A percentile compares a stretch with the other conserved stretches of the same genome.
These are phyloP conservation scores for Petrocephalus schoutedeni DNA, from an alignment of 2,797 vertebrate species.

Conservation along the genomic window DNA sequence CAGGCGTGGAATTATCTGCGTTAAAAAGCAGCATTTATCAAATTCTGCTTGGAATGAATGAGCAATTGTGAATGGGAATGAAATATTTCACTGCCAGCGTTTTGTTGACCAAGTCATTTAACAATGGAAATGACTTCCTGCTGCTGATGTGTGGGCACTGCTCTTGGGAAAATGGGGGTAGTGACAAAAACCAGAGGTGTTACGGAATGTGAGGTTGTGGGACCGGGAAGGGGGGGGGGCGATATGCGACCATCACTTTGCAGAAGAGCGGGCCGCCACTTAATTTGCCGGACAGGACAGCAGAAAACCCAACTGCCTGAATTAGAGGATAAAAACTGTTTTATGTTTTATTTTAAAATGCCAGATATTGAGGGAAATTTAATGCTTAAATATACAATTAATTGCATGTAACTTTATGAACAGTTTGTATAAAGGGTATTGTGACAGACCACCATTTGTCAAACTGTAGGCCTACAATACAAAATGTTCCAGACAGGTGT, in stretches of 20 bases:
- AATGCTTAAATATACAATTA: neutral
- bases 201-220: neutral
- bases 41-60: neutral
- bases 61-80: neutral
- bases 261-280: neutral
- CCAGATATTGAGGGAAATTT: neutral
- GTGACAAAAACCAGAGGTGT: slow-evolving; percentile 4
- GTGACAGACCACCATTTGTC: neutral
- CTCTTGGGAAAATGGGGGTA: neutral
- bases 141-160: neutral
- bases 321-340: neutral
- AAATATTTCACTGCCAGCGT: neutral
- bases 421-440: neutral
- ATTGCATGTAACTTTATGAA: neutral
- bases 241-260: neutral
- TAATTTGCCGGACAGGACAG: neutral
- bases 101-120: neutral
- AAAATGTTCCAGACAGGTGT: neutral
- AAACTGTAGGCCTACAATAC: neutral
- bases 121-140: neutral
- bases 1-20: neutral
- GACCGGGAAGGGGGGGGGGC: neutral
- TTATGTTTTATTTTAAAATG: neutral
- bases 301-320: neutral
- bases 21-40: neutral